Evolutionary conservation across 2,888 invertebrate species (phyloP).

Genomic region (Cataglyphis altisquamis): DNA sequence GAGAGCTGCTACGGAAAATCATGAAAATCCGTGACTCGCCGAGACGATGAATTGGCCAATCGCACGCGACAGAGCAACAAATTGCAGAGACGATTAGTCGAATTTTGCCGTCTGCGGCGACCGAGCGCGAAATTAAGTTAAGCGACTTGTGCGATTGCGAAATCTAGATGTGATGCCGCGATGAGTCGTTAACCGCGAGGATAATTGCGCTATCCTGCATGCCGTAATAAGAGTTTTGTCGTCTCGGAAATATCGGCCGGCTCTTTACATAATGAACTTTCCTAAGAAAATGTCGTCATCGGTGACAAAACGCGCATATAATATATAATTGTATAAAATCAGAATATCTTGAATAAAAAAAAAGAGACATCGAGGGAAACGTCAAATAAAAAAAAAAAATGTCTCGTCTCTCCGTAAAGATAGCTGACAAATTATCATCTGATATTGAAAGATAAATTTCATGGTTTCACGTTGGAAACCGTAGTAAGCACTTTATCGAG

Average conservation of each 20-base stretch:
- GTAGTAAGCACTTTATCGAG: constrained; percentile 43
- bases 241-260: background rate
- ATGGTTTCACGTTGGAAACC: constrained; percentile 28
- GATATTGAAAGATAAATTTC: constrained; percentile 11
- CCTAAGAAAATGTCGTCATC: constrained; percentile 17
- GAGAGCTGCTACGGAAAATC: constrained; percentile 18
- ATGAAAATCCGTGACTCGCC: constrained; percentile 38
- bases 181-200: constrained; percentile 52
- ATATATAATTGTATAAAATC: background rate
- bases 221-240: constrained; percentile 21
- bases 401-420: background rate
- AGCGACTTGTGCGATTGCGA: constrained; percentile 43
- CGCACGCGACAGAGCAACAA: constrained; percentile 56
- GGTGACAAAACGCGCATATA: background rate
- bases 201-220: constrained; percentile 41
- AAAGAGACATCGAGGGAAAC: background rate
- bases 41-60: constrained; percentile 51
- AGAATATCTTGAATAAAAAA: background rate
- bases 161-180: constrained; percentile 38
- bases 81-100: constrained; percentile 61
- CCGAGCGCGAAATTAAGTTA: constrained; percentile 32
- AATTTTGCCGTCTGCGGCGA: constrained; percentile 58
- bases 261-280: constrained; percentile 30
- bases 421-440: constrained; percentile 20
- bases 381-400: background rate